These are phyloP conservation scores for Brachionus koreanus DNA, from an alignment of 1,140 invertebrate species.

Conservation along the genomic window DNA sequence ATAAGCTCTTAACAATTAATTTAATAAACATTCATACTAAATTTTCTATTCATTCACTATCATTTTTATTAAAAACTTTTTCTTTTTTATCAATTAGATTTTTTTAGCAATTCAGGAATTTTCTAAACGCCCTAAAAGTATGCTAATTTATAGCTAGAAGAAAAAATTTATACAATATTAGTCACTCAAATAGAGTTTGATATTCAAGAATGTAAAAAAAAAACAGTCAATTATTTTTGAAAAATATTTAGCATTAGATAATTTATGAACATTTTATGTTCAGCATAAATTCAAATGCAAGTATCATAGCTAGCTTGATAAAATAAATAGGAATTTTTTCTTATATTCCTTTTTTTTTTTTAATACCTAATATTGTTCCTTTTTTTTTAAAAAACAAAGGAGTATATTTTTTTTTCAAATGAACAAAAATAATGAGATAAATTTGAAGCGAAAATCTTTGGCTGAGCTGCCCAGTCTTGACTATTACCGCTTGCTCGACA, in stretches of 20 bases:
- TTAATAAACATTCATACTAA: no score
- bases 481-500: neutral
- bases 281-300: slow-evolving; percentile 15
- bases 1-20: no score
- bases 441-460: neutral
- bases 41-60: no score
- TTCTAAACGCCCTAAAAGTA: no score
- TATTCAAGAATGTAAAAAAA: neutral
- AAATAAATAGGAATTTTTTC: neutral
- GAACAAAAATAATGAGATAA: neutral
- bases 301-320: neutral
- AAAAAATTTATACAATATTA: no score
- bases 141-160: no score
- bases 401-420: slow-evolving; percentile 9
- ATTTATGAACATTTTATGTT: slow-evolving; percentile 13
- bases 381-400: neutral
- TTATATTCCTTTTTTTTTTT: neutral
- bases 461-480: neutral
- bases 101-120: no score
- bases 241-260: neutral
- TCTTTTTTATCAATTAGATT: no score
- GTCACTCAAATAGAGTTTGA: neutral
- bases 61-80: no score
- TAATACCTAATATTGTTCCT: neutral
- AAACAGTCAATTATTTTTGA: neutral